phyloP scores from a whole-genome alignment of 30 jellyfish, hydroid and myxozoan genomes.

The Nemopilema nomurai region DNA sequence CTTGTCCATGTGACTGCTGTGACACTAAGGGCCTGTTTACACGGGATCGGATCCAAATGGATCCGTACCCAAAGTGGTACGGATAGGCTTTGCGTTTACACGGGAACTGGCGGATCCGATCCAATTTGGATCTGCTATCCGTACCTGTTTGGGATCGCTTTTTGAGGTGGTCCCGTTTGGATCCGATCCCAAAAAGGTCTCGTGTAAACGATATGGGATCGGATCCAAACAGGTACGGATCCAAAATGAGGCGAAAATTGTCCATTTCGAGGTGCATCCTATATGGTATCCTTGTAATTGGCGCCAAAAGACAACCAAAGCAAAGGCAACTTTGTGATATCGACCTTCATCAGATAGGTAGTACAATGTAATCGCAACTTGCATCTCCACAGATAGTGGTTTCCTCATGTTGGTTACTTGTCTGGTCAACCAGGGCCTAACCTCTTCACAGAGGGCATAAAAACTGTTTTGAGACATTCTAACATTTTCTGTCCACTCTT shows the following conservation, averaged over 20 bases:
- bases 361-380: constrained; percentile 41
- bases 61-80: constrained; percentile 4
- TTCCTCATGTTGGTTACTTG: constrained; percentile 15
- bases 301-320: constrained; percentile 12
- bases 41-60: no score
- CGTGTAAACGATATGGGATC: background rate
- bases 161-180: background rate
- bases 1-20: no score
- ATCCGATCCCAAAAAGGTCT: background rate
- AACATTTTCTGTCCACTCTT: constrained; percentile 48
- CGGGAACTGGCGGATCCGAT: constrained; percentile 29
- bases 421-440: constrained; percentile 6
- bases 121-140: constrained; percentile 31
- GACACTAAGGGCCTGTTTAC: no score
- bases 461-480: constrained; percentile 26
- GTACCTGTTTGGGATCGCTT: background rate
- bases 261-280: background rate
- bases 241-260: background rate
- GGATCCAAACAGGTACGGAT: background rate
- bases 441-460: constrained; percentile 21
- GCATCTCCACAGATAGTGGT: constrained; percentile 54
- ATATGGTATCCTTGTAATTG: background rate
- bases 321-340: constrained; percentile 20
- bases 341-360: constrained; percentile 46
- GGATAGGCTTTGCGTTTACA: constrained; percentile 29